Base-by-base conservation (phyloP, 2,888 invertebrate genomes). In the Pherbina coryleti region DNA sequence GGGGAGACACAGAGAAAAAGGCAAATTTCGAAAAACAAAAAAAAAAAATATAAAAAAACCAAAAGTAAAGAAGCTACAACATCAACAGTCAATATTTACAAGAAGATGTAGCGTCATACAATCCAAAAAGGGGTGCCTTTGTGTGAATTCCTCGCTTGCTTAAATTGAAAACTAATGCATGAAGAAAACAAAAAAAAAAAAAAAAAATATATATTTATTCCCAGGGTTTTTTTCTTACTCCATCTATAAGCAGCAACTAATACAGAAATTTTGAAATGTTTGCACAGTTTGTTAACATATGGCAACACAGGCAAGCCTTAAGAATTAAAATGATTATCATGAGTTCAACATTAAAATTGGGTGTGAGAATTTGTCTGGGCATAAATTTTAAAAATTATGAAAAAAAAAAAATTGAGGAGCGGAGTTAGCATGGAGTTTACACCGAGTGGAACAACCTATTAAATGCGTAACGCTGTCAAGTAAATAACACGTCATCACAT, bases 241-340 rank as follows among this genome's bases (percentile, higher is more conserved):
- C 11, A 7, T 44, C 44, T 44, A 44, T 44, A 44, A 44, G 44
- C 44, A 44, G 44, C 11, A 44, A 44, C 44, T 11, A 44, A 44
- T 14, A 44, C 44, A 44, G 44, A 11, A 44, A 44, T 44, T 44
- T 44, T 44, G 31, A 34, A 64, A 64, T 64, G 64, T 64, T 64
- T 64, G 64, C 31, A n/a, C 64, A 64, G 34, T 64, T 64, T n/a
- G 64, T 64, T 64, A 64, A 64, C 64, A 64, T 64, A 14, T 64
- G 64, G 31, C 31, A 64, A 64, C 64, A 31, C 64, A 64, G 44
- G 44, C 44, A 44, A 44, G 44, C 44, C 44, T 44, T 44, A 44
- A 44, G 44, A 44, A 44, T 44, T 14, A 44, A 44, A 44, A 44
- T 44, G 44, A 11, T 14, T 44, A 44, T 44, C 44, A 44, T 44